Conservation (phyloP, 2,888 invertebrate species). For the Cartodere bifasciata region DNA sequence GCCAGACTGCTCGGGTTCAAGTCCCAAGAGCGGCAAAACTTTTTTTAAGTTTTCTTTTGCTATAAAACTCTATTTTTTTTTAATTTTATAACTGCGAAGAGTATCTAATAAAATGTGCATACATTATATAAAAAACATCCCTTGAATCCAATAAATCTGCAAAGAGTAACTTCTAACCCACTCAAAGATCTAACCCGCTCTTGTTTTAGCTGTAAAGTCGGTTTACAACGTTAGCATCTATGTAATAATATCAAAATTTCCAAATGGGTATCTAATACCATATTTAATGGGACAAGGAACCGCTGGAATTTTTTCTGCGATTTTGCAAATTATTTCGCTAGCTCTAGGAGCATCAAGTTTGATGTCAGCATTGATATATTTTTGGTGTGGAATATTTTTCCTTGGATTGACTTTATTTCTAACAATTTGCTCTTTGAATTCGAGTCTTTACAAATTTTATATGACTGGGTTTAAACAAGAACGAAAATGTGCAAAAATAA, state of each 20-base stretch:
- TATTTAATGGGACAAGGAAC: constrained; percentile 13
- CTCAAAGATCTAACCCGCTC: too few species aligned
- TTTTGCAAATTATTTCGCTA: constrained; percentile 11
- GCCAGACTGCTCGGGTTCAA: too few species aligned
- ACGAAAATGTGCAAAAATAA: constrained; percentile 5
- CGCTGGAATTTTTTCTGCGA: constrained; percentile 11
- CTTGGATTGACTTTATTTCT: constrained; percentile 9
- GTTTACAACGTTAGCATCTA: constrained; percentile 11
- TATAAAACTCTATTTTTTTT: too few species aligned
- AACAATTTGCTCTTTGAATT: constrained; percentile 6
- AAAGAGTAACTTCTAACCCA: too few species aligned
- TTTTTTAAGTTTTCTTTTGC: too few species aligned
- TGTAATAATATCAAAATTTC: constrained; percentile 11
- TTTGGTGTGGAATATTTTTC: constrained; percentile 10
- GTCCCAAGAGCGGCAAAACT: too few species aligned
- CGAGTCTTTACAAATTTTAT: constrained; percentile 9
- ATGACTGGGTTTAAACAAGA: constrained; percentile 1
- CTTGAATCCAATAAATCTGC: too few species aligned
- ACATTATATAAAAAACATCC: too few species aligned
- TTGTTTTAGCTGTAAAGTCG: constrained; percentile 9
- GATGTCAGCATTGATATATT: constrained; percentile 12
- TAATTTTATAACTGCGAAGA: too few species aligned
- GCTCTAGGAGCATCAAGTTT: constrained; percentile 11
- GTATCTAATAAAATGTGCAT: too few species aligned
- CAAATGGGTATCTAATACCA: constrained; percentile 10